Evolutionary conservation across 2,888 invertebrate genomes (phyloP).

Genomic region (Falcaria lacertinaria): DNA sequence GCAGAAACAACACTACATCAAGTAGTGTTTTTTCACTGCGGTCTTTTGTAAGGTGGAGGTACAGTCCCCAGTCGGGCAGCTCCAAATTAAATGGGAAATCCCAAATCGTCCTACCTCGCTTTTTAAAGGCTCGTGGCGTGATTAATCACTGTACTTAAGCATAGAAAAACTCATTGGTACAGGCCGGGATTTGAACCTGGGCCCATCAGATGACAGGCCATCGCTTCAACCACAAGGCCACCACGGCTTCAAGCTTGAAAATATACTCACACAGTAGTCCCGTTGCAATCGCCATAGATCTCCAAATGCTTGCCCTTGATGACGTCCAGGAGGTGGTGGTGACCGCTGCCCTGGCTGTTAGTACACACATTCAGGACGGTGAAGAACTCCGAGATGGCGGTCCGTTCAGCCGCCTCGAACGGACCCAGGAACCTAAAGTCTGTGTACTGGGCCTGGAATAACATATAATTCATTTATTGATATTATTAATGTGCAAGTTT

Average conservation of each 20-base stretch:
- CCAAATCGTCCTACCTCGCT: too few relatives aligned
- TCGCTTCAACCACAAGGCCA: not conserved
- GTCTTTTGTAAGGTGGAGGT: too few relatives aligned
- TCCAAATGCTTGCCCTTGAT: slow-evolving; percentile 23
- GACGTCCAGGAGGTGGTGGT: slow-evolving; percentile 9
- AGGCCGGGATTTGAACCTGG: too few relatives aligned
- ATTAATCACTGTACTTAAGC: too few relatives aligned
- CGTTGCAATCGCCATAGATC: slow-evolving; percentile 33
- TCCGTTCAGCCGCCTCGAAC: slow-evolving; percentile 29
- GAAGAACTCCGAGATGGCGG: slow-evolving; percentile 33
- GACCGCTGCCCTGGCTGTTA: slow-evolving; percentile 3
- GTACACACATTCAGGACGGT: slow-evolving; percentile 18
- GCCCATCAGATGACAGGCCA: too few relatives aligned
- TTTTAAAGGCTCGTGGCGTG: too few relatives aligned
- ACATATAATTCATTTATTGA: not conserved
- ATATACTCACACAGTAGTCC: slow-evolving; percentile 45
- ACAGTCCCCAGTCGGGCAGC: too few relatives aligned
- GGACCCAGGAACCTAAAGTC: slow-evolving; percentile 50
- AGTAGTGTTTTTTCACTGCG: too few relatives aligned
- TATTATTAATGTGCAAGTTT: not conserved
- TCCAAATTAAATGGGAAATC: too few relatives aligned
- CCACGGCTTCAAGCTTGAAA: too few relatives aligned
- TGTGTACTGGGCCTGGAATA: slow-evolving; percentile 16
- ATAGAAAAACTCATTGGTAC: too few relatives aligned
- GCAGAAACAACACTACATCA: too few relatives aligned